A percentile compares a stretch with the other conserved stretches of the same genome.
Conservation (phyloP, 2,113 vertebrate genomes). For the Platycercus adscitus region DNA sequence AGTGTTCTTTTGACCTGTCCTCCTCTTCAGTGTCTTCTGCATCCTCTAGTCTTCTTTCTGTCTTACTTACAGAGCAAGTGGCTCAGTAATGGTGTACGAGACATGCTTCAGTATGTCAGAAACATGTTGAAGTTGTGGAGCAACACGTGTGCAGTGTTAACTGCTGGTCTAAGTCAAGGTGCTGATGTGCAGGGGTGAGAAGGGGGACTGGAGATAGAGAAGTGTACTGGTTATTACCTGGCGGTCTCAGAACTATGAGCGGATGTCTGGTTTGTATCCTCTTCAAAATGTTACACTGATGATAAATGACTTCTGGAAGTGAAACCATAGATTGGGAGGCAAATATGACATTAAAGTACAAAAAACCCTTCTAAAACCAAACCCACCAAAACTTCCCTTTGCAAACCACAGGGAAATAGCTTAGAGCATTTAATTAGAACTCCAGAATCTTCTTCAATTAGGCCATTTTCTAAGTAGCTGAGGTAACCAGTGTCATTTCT, state of each 20-base stretch:
- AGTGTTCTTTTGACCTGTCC: not conserved
- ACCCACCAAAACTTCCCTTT: not conserved
- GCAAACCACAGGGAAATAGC: not conserved
- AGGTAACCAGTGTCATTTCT: slow-evolving; percentile 10
- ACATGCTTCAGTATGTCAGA: not conserved
- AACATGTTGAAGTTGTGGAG: not conserved
- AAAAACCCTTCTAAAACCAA: not conserved
- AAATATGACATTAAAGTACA: not conserved
- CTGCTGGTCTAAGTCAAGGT: not conserved
- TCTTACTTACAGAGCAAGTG: not conserved
- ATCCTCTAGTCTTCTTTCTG: not conserved
- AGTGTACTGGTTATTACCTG: not conserved
- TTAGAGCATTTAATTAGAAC: not conserved
- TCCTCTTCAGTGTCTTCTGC: not conserved
- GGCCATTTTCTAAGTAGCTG: not conserved
- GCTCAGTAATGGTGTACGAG: not conserved
- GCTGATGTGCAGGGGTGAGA: not conserved
- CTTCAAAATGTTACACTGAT: not conserved
- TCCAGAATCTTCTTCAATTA: slow-evolving; percentile 15
- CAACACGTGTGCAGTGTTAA: rapidly evolving
- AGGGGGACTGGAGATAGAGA: not conserved
- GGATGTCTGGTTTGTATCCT: not conserved
- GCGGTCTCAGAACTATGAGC: not conserved
- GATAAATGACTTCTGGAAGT: not conserved
- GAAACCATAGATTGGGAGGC: not conserved